A percentile compares a stretch with the other conserved stretches of the same genome.
phyloP scores from a whole-genome alignment of 2,797 vertebrate species.

The Corythornis leucogaster region DNA sequence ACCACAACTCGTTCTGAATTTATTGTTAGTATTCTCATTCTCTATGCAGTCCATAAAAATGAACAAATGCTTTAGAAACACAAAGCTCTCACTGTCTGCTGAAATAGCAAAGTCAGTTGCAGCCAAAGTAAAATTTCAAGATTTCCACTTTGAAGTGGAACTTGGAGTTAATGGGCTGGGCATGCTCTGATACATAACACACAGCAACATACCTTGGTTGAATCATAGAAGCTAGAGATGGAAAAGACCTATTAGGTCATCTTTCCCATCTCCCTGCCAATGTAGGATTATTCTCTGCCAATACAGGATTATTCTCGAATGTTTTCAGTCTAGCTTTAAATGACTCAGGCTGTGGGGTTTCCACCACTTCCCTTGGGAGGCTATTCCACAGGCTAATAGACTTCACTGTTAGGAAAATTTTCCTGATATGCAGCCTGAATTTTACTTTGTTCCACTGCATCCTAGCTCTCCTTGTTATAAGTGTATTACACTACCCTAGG shows the following conservation, averaged over 20 bases:
- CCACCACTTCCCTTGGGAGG: constrained; percentile 71
- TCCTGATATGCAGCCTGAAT: constrained; percentile 75
- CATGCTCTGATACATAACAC: constrained; percentile 68
- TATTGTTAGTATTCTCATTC: constrained; percentile 23
- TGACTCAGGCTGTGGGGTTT: constrained; percentile 78
- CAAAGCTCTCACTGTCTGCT: constrained; percentile 58
- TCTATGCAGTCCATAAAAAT: neutral
- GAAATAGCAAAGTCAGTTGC: constrained; percentile 55
- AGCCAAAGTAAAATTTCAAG: constrained; percentile 65
- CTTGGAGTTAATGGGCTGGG: constrained; percentile 64
- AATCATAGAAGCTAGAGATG: constrained; percentile 76
- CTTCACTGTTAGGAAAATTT: constrained; percentile 77
- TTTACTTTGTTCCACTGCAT: constrained; percentile 79
- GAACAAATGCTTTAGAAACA: constrained; percentile 17
- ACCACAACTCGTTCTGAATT: constrained; percentile 15
- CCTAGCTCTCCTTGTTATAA: constrained; percentile 71
- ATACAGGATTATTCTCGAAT: constrained; percentile 81
- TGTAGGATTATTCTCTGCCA: constrained; percentile 73
- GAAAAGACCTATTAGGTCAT: constrained; percentile 83
- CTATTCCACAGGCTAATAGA: constrained; percentile 74
- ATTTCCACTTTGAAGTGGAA: constrained; percentile 79
- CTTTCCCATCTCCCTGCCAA: constrained; percentile 79
- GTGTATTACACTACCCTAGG: constrained; percentile 60
- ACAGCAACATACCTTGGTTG: constrained; percentile 74
- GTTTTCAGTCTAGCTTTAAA: constrained; percentile 78